These are phyloP conservation scores for Parapristionchus giblindavisi DNA, from an alignment of 2,888 invertebrate genomes.

Conservation along the genomic window DNA sequence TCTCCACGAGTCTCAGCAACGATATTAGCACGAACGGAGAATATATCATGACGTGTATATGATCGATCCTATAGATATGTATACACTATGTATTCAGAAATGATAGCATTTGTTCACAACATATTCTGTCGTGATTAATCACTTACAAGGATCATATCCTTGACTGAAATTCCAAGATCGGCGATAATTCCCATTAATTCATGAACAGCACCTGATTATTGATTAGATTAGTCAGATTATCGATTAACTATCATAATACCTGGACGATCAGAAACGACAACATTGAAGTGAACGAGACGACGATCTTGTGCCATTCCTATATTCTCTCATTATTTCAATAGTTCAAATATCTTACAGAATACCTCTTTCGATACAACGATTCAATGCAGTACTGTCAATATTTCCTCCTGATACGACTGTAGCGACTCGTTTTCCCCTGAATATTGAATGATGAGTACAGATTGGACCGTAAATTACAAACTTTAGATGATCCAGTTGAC, in stretches of 20 bases:
- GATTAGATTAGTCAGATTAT: background rate
- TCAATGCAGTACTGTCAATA: conserved; percentile 74
- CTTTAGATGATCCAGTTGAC: conserved; percentile 74
- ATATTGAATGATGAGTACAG: background rate
- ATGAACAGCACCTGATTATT: conserved; percentile 64
- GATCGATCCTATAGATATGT: conserved; percentile 93
- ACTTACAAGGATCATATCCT: conserved; percentile 80
- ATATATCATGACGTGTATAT: conserved; percentile 88
- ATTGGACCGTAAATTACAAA: background rate
- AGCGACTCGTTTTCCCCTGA: conserved; percentile 47
- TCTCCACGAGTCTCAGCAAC: conserved; percentile 85
- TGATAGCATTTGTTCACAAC: background rate
- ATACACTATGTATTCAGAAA: too few relatives aligned
- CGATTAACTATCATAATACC: conserved; percentile 44
- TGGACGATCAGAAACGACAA: conserved; percentile 72
- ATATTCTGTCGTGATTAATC: background rate
- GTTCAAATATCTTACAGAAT: conserved; percentile 45
- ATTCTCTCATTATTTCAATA: background rate
- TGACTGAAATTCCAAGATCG: conserved; percentile 76
- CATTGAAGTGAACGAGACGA: conserved; percentile 71
- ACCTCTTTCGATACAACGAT: conserved; percentile 70
- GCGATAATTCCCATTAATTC: conserved; percentile 71
- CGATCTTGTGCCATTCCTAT: conserved; percentile 76
- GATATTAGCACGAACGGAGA: conserved; percentile 77
- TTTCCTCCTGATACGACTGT: conserved; percentile 71